Evolutionary conservation across 2,888 invertebrate genomes (phyloP).

Genomic region (Orthosia incerta): DNA sequence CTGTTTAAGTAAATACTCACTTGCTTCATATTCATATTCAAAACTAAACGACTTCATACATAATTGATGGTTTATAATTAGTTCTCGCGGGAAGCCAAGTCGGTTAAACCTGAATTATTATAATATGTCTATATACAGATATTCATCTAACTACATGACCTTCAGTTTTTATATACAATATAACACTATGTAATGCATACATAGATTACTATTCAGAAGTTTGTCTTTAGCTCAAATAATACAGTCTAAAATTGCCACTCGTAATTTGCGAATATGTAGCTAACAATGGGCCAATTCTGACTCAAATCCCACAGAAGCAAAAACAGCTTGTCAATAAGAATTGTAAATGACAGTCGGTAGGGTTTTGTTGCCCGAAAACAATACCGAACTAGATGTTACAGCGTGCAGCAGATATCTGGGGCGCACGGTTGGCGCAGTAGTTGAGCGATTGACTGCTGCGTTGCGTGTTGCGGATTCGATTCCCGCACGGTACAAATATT

Average conservation of each 20-base stretch:
- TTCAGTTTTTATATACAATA: conserved; percentile 55
- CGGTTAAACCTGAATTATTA: conserved; percentile 59
- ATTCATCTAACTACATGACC: conserved; percentile 55
- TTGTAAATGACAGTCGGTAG: conserved; percentile 37
- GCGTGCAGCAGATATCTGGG: not conserved
- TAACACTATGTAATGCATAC: conserved; percentile 39
- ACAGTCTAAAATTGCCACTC: conserved; percentile 5
- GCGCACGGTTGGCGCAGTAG: too few species aligned
- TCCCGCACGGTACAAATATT: too few species aligned
- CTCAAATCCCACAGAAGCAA: conserved; percentile 67
- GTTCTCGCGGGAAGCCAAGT: conserved; percentile 52
- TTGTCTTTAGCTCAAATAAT: conserved; percentile 15
- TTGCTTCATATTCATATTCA: conserved; percentile 36
- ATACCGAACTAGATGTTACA: conserved; percentile 28
- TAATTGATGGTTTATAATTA: conserved; percentile 60
- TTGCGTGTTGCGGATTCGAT: too few species aligned
- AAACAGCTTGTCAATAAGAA: conserved; percentile 65
- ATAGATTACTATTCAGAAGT: conserved; percentile 29
- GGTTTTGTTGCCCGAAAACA: conserved; percentile 57
- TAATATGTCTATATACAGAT: conserved; percentile 51
- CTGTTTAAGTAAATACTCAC: conserved; percentile 38
- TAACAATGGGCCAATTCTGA: conserved; percentile 47
- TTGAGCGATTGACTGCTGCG: too few species aligned
- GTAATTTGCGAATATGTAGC: conserved; percentile 28
- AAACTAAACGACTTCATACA: conserved; percentile 58